Conservation (phyloP, 1,140 invertebrate genomes). For the Hyles vespertilio region DNA sequence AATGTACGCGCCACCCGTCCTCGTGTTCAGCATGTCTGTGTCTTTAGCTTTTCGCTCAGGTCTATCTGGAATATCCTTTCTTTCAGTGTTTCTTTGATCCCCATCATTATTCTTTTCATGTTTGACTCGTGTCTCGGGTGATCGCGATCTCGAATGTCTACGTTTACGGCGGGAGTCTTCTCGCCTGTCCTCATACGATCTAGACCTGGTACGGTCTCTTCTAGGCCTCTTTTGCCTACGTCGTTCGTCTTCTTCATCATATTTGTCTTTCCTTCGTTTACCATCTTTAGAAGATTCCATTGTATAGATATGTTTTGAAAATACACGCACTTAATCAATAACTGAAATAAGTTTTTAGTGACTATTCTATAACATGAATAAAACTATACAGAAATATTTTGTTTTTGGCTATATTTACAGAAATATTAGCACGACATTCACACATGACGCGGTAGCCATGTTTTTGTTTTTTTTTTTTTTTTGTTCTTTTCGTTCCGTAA, state of each 20-base stretch:
- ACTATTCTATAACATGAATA: not conserved
- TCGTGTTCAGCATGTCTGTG: constrained; percentile 86
- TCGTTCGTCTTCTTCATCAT: constrained; percentile 41
- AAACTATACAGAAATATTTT: not conserved
- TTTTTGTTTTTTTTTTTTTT: too few relatives aligned
- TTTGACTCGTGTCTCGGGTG: constrained; percentile 31
- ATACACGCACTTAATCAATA: too few relatives aligned
- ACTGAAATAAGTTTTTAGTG: not conserved
- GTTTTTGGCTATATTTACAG: too few relatives aligned
- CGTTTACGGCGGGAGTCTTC: constrained; percentile 51
- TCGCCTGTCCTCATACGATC: constrained; percentile 29
- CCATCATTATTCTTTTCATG: constrained; percentile 31
- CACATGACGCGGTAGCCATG: too few relatives aligned
- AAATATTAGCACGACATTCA: too few relatives aligned
- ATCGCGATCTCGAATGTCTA: constrained; percentile 47
- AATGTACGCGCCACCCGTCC: constrained; percentile 98
- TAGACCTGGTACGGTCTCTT: constrained; percentile 47
- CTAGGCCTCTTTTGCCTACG: constrained; percentile 44
- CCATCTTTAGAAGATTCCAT: constrained; percentile 43
- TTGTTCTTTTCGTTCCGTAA: too few relatives aligned
- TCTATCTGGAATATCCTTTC: constrained; percentile 27
- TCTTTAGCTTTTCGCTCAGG: constrained; percentile 69
- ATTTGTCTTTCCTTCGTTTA: constrained; percentile 51
- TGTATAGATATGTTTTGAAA: constrained; percentile 1
- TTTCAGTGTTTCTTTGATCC: constrained; percentile 29